Evolutionary conservation across 92 coral and sea anemone species (phyloP).

Genomic region (Montipora capitata): DNA sequence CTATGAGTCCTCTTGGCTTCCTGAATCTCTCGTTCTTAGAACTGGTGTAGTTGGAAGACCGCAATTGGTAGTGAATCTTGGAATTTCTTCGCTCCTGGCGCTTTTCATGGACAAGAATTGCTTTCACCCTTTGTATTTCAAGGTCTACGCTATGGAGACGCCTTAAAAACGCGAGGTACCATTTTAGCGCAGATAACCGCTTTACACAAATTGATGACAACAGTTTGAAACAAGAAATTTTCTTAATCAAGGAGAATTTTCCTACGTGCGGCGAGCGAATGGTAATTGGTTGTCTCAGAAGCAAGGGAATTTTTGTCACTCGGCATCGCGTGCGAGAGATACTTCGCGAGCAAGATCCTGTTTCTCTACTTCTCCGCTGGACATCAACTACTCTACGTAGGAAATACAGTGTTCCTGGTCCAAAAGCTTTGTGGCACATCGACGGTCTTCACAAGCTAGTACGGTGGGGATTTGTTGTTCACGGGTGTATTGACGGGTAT

Average conservation of each 20-base stretch:
- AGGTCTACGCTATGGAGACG: constrained; percentile 44
- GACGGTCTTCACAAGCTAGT: constrained; percentile 49
- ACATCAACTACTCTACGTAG: constrained; percentile 16
- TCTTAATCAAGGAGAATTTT: constrained; percentile 8
- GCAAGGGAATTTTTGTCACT: constrained; percentile 37
- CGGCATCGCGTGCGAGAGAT: constrained; percentile 33
- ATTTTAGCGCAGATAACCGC: neutral
- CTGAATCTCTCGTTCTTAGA: constrained; percentile 40
- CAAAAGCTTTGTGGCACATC: constrained; percentile 53
- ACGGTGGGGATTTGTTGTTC: constrained; percentile 64
- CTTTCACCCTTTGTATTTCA: constrained; percentile 41
- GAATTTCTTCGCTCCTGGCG: constrained; percentile 50
- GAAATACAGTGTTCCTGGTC: constrained; percentile 50
- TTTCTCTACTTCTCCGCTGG: constrained; percentile 44
- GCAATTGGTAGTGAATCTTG: constrained; percentile 25
- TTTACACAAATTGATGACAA: constrained; percentile 8
- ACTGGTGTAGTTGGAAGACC: constrained; percentile 50
- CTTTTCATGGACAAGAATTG: constrained; percentile 51
- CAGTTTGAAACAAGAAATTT: neutral
- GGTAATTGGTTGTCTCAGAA: constrained; percentile 42
- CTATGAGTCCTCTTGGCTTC: constrained; percentile 43
- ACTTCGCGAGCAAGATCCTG: constrained; percentile 29
- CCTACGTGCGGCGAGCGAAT: constrained; percentile 35
- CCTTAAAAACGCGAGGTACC: constrained; percentile 29
- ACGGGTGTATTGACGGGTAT: constrained; percentile 63